These are phyloP conservation scores for Poecilobothrus nobilitatus DNA, from an alignment of 2,888 invertebrate species.

Conservation along the genomic window DNA sequence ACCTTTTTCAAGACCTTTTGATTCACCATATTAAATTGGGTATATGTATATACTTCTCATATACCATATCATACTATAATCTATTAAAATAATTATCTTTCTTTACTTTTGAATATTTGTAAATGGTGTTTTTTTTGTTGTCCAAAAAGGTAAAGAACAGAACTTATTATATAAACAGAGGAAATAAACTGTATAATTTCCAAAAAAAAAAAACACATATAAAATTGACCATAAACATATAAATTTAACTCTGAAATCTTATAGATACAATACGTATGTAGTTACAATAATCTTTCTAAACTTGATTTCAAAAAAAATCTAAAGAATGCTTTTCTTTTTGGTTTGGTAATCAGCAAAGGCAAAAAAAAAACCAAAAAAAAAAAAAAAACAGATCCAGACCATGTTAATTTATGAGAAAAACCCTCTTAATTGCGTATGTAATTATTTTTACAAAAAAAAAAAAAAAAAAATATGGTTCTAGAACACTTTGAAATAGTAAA, in stretches of 20 bases:
- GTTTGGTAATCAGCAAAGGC: neutral
- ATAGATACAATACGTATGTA: too few species aligned
- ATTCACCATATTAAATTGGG: neutral
- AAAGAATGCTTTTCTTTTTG: neutral
- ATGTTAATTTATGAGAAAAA: neutral
- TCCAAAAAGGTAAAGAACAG: too few species aligned
- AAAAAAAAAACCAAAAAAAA: neutral
- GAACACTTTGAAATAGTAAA: neutral
- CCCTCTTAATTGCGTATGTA: neutral
- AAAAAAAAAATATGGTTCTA: neutral
- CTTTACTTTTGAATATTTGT: too few species aligned
- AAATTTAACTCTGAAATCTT: neutral
- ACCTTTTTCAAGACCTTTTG: neutral
- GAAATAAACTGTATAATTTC: neutral
- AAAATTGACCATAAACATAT: neutral
- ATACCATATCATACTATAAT: neutral
- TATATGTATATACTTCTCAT: neutral
- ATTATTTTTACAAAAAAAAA: neutral
- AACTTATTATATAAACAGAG: too few species aligned
- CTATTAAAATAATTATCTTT: neutral
- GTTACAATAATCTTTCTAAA: neutral
- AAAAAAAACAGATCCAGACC: neutral
- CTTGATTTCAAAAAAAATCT: neutral
- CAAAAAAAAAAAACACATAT: neutral
- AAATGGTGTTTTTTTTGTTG: too few species aligned